A percentile compares a stretch with the other conserved stretches of the same genome.
These are phyloP conservation scores for Megaceryle maxima DNA, from an alignment of 2,113 vertebrate species.

Conservation along the genomic window DNA sequence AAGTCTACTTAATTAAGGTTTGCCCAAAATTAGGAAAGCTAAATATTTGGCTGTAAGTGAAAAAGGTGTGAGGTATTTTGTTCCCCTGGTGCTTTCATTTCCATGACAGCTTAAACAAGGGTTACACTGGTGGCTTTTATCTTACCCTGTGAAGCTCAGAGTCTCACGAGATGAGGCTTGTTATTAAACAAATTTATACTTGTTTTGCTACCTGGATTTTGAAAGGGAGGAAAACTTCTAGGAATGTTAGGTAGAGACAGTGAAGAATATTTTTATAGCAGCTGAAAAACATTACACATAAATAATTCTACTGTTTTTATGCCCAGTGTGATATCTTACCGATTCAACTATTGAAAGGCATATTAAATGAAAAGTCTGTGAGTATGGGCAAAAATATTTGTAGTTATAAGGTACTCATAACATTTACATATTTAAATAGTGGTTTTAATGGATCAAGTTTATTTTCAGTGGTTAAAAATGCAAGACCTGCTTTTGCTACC, in stretches of 20 bases:
- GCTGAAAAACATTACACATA: neutral
- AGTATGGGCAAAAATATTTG: neutral
- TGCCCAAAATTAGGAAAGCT: neutral
- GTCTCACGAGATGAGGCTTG: neutral
- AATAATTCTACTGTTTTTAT: neutral
- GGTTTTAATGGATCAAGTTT: neutral
- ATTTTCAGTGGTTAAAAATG: neutral
- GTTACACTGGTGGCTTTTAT: neutral
- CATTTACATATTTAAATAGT: neutral
- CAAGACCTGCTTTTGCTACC: neutral
- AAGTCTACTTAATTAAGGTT: neutral
- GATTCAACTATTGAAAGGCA: neutral
- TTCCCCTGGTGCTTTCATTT: neutral
- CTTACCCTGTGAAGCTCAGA: neutral
- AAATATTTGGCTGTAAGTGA: neutral
- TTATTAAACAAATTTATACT: neutral
- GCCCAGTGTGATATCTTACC: neutral
- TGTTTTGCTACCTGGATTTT: neutral
- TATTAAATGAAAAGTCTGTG: neutral
- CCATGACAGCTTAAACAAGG: neutral
- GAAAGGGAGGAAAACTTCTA: neutral
- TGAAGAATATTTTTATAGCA: neutral
- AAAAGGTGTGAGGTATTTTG: neutral
- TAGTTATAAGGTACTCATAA: neutral
- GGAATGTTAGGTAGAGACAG: neutral